These are phyloP conservation scores for Triops cancriformis DNA, from an alignment of 1,140 invertebrate genomes.

Conservation along the genomic window DNA sequence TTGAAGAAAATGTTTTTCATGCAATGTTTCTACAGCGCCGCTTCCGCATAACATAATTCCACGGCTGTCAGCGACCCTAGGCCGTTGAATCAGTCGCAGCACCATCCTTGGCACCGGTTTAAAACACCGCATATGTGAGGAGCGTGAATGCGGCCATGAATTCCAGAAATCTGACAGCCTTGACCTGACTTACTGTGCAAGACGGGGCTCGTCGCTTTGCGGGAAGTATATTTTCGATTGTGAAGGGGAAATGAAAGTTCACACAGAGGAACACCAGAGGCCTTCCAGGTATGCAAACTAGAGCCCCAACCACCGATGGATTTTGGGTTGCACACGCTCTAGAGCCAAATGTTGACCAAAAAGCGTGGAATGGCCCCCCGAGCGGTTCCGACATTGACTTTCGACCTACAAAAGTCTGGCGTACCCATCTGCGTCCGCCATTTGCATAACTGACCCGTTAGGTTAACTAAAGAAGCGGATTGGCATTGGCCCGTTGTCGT, in stretches of 20 bases:
- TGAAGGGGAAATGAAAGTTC: neutral
- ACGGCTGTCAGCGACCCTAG: neutral
- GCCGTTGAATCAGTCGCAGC: neutral
- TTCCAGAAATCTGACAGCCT: neutral
- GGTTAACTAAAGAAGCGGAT: neutral
- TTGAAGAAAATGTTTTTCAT: neutral
- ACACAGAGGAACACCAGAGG: neutral
- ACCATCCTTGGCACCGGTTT: neutral
- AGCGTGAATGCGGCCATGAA: neutral
- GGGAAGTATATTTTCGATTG: neutral
- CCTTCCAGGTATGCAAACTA: neutral
- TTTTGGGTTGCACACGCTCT: too few species aligned
- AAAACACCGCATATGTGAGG: neutral
- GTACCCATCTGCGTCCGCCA: neutral
- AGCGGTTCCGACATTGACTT: conserved; percentile 3
- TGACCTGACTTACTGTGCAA: neutral
- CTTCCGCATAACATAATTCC: neutral
- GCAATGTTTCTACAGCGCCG: neutral
- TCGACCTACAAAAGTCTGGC: conserved; percentile 12
- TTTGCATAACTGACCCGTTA: conserved; percentile 10
- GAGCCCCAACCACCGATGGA: too few species aligned
- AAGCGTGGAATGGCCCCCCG: neutral
- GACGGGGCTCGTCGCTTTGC: neutral
- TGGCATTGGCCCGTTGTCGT: neutral
- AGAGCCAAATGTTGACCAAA: neutral